Conservation (phyloP, 2,888 invertebrate species). For the Caradrina clavipalpis region DNA sequence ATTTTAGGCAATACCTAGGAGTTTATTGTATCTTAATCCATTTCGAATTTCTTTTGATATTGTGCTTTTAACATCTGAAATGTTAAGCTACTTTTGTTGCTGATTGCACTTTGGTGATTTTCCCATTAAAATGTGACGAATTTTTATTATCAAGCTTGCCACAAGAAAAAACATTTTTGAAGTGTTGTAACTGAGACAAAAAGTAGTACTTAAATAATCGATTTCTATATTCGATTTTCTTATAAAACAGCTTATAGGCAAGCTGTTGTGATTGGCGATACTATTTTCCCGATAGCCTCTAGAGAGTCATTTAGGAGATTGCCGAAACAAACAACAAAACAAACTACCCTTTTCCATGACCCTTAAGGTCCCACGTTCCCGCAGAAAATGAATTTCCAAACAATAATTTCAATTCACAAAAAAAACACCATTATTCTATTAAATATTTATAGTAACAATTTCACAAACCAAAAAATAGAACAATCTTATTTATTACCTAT, state of each 20-base stretch:
- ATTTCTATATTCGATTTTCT: not conserved
- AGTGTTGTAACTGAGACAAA: not conserved
- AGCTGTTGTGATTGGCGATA: not conserved
- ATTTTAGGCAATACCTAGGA: no score
- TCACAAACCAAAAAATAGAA: conserved; percentile 28
- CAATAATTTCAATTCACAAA: not conserved
- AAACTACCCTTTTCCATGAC: not conserved
- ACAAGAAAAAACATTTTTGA: not conserved
- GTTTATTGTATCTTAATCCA: no score
- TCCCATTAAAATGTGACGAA: no score
- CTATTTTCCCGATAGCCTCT: not conserved
- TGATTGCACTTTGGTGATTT: no score
- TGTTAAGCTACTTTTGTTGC: no score
- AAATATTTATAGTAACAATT: conserved; percentile 16
- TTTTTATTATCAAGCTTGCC: no score
- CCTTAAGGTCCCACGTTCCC: not conserved
- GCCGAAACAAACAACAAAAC: not conserved
- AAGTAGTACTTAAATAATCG: no score
- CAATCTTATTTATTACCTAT: conserved; percentile 21
- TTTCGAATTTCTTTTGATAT: no score
- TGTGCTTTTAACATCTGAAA: no score
- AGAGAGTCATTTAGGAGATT: not conserved
- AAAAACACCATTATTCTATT: not conserved
- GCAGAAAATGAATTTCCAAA: not conserved
- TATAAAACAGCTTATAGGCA: not conserved